phyloP scores from a whole-genome alignment of 1,140 invertebrate species.

The Hyles vespertilio region DNA sequence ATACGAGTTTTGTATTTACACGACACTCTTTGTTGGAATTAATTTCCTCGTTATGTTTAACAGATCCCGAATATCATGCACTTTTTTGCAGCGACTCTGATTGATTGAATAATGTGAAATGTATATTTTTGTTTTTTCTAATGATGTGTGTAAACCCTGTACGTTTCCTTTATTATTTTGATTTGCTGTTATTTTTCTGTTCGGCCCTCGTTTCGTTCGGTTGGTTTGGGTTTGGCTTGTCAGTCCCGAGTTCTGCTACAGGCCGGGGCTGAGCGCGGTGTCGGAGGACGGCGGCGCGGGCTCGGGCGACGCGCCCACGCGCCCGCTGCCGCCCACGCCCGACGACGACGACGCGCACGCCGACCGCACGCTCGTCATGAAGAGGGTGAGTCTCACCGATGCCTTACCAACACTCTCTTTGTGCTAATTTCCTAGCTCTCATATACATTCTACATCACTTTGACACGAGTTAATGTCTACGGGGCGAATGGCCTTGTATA shows the following conservation, averaged over 20 bases:
- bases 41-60: no score
- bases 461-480: conserved; percentile 1
- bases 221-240: conserved; percentile 56
- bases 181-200: conserved; percentile 34
- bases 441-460: neutral
- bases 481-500: neutral
- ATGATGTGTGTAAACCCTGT: no score
- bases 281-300: conserved; percentile 64
- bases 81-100: no score
- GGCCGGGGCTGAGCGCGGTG: conserved; percentile 80
- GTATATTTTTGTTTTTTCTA: no score
- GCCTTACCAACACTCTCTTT: neutral
- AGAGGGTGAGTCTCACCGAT: conserved; percentile 82
- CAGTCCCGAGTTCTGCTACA: conserved; percentile 92
- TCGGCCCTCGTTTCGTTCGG: conserved; percentile 27
- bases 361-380: conserved; percentile 92
- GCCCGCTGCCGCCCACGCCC: conserved; percentile 95
- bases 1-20: conserved; percentile 4
- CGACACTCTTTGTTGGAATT: no score
- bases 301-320: conserved; percentile 88
- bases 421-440: conserved; percentile 10
- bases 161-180: conserved; percentile 18
- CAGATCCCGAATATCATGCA: no score
- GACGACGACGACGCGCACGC: conserved; percentile 89
- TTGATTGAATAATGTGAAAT: no score